A percentile compares a stretch with the other conserved stretches of the same genome.
Evolutionary conservation across 2,113 vertebrate species (phyloP).

Genomic region (Elephas maximus): DNA sequence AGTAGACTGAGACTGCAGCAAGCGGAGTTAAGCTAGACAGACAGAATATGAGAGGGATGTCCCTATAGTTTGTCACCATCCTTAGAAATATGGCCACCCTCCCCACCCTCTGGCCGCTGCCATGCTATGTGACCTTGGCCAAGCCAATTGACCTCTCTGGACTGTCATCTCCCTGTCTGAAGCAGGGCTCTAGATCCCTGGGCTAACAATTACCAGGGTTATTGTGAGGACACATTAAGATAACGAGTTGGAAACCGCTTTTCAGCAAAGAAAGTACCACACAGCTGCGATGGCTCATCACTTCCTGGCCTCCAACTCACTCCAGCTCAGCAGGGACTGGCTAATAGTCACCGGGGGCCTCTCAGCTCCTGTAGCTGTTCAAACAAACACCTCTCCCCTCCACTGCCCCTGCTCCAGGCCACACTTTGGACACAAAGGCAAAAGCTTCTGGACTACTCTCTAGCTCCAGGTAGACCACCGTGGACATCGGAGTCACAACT

Average conservation of each 20-base stretch:
- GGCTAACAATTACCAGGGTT: constrained; percentile 51
- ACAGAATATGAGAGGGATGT: background rate
- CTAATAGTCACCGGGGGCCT: constrained; percentile 59
- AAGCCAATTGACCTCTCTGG: background rate
- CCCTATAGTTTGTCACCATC: fast-evolving
- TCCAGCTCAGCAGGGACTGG: constrained; percentile 9
- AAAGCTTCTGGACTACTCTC: background rate
- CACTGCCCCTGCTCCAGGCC: background rate
- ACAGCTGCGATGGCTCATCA: constrained; percentile 37
- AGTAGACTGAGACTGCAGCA: background rate
- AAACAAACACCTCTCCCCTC: constrained; percentile 23
- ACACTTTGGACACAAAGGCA: background rate
- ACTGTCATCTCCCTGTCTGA: background rate
- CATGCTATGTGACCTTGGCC: background rate
- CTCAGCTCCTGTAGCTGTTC: constrained; percentile 33
- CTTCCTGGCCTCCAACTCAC: constrained; percentile 40
- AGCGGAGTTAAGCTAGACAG: background rate
- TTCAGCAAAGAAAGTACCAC: background rate
- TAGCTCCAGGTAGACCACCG: background rate
- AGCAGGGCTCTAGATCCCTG: background rate
- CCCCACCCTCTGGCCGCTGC: background rate
- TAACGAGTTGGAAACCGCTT: constrained; percentile 56
- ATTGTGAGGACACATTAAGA: constrained; percentile 60
- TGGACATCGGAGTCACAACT: background rate
- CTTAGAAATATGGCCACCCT: background rate